Evolutionary conservation across 2,113 vertebrate species (phyloP).

Genomic region (Australoheros scitulus): DNA sequence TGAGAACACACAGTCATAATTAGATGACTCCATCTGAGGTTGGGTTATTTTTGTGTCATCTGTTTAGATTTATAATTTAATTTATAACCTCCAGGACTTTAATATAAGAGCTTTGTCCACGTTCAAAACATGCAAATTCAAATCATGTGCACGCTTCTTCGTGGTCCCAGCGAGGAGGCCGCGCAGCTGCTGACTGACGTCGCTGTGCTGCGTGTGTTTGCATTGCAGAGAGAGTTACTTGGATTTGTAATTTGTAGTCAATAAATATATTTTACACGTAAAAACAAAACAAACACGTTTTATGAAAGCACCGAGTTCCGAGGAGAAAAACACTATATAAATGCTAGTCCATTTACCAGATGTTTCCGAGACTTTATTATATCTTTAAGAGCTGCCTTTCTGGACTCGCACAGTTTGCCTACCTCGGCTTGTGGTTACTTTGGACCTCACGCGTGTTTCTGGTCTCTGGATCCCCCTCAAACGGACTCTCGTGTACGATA

Average conservation of each 20-base stretch:
- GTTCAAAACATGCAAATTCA: accelerated
- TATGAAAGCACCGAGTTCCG: neutral
- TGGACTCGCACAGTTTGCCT: neutral
- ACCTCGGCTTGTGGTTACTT: neutral
- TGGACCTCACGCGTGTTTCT: neutral
- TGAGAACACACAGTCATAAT: no score
- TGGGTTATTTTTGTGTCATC: neutral
- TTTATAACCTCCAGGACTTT: neutral
- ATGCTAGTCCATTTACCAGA: neutral
- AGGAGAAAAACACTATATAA: neutral
- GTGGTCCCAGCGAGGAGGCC: no score
- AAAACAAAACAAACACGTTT: neutral
- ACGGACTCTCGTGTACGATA: neutral
- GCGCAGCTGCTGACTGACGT: neutral
- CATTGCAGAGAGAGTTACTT: neutral
- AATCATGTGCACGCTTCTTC: neutral
- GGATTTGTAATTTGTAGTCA: neutral
- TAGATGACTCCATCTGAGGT: neutral
- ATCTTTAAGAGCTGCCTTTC: neutral
- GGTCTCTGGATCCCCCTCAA: neutral
- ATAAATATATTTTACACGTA: neutral
- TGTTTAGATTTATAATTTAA: neutral
- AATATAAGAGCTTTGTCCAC: neutral
- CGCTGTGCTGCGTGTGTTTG: accelerated
- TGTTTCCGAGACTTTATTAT: neutral